phyloP scores from a whole-genome alignment of 2,113 vertebrate genomes.

The Todiramphus chloris region DNA sequence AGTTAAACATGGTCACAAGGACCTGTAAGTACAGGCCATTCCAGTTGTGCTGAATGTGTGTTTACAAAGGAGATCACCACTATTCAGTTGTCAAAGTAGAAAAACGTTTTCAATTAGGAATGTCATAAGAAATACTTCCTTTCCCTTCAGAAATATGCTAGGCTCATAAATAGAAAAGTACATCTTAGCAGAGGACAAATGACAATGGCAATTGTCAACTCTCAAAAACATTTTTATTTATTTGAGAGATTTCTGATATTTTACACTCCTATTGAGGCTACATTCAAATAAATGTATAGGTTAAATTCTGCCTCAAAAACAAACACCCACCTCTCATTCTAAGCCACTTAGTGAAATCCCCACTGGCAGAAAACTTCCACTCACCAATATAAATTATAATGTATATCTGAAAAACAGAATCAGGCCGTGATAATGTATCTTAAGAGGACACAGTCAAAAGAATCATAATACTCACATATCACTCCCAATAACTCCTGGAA shows the following conservation, averaged over 20 bases:
- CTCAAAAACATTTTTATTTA: not conserved
- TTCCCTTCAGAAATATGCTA: not conserved
- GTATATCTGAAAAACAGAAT: not conserved
- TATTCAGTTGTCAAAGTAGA: not conserved
- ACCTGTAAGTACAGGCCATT: not conserved
- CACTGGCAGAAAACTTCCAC: not conserved
- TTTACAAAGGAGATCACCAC: not conserved
- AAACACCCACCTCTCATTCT: not conserved
- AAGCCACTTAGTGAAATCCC: not conserved
- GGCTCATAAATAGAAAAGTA: not conserved
- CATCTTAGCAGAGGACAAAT: not conserved
- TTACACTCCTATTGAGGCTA: slow-evolving; percentile 3
- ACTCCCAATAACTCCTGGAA: not conserved
- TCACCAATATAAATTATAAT: not conserved
- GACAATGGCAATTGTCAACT: not conserved
- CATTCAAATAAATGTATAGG: not conserved
- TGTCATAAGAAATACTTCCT: not conserved
- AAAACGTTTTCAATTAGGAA: not conserved
- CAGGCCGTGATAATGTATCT: not conserved
- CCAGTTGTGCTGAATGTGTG: not conserved
- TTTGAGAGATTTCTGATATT: not conserved
- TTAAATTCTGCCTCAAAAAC: not conserved
- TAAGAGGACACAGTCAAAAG: not conserved
- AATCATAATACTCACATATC: not conserved
- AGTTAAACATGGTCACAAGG: not conserved